Conservation (phyloP, 2,113 vertebrate species). For the Tauraco erythrolophus region DNA sequence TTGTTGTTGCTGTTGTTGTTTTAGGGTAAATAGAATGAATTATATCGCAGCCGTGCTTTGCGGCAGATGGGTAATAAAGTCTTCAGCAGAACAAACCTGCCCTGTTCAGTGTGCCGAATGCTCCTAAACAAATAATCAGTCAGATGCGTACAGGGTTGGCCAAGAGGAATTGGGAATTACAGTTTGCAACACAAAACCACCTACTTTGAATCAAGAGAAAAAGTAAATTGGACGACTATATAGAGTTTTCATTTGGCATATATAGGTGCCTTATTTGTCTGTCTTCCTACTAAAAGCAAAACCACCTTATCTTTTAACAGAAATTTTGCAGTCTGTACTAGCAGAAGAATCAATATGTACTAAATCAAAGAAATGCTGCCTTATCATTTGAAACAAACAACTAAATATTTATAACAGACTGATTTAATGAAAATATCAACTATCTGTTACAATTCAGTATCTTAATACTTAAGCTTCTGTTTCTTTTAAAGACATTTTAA, state of each 20-base stretch:
- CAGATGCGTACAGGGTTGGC: not conserved
- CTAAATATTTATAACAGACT: not conserved
- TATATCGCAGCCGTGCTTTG: slow-evolving; percentile 37
- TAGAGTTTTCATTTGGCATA: not conserved
- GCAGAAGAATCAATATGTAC: not conserved
- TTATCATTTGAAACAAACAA: not conserved
- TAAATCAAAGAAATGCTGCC: not conserved
- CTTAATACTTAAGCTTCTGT: not conserved
- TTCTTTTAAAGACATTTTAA: not conserved
- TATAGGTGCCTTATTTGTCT: slow-evolving; percentile 15
- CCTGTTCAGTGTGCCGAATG: slow-evolving; percentile 57
- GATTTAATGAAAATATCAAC: not conserved
- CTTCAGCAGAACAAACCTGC: slow-evolving; percentile 68
- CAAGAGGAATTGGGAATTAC: slow-evolving; percentile 4
- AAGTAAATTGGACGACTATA: not conserved
- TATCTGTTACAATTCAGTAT: not conserved
- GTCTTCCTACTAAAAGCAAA: slow-evolving; percentile 3
- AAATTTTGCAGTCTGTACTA: not conserved
- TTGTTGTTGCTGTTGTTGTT: slow-evolving; percentile 40
- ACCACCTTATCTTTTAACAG: not conserved
- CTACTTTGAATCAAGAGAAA: not conserved
- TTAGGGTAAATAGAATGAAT: slow-evolving; percentile 74
- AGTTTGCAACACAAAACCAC: not conserved
- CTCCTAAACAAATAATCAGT: slow-evolving; percentile 61
- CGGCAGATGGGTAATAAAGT: slow-evolving; percentile 74